Evolutionary conservation across 2,113 vertebrate genomes (phyloP), one percentile per base, ranked within the genome.

Genomic region (Prietella phreatophila): DNA sequence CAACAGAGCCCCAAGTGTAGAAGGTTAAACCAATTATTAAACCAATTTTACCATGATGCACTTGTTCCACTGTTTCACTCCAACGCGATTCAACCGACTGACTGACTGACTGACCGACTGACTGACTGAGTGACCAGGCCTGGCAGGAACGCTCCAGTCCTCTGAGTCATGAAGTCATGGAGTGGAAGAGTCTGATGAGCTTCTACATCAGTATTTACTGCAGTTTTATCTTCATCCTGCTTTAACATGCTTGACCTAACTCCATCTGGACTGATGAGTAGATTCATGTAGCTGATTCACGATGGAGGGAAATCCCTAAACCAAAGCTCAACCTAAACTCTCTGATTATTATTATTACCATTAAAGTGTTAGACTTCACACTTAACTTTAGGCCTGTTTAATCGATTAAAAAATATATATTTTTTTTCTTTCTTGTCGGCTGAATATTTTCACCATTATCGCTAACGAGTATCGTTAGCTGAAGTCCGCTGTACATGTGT

Each of bases 11-110:
- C 76, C 47, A 50, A 80, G n/a, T 50, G 85, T 22, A 53, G 75
- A 61, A 67, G n/a, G n/a, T 55, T n/a, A 53, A 67, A 30, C n/a
- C 19, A n/a, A n/a, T 50, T 50, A n/a, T 15, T 36, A 47, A 63
- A 30, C 39, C 17, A n/a, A 86, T 4, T 42, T 86, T 53, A 65
- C 47, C 58, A 63, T 53, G 82, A 84, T 84, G 25, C 25, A 39
- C 53, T 58, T 69, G n/a, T 55, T 55, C 78, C n/a, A 55, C 22
- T 58, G 42, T 17, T 47, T 47, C 33, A 83, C 13, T 53, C 82
- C 79, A 30, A 50, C 33, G 1, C 82, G 53, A 20, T 80, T 69
- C 13, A 9, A 9, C 30, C 22, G 27, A 13, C 2, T 10, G 13
- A 27, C 67, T 15, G 27, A 13, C 2, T 10, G 13, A 27, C 67